These are phyloP conservation scores for Rhinolophus sinicus DNA, from an alignment of 2,113 vertebrate genomes.

Conservation along the genomic window DNA sequence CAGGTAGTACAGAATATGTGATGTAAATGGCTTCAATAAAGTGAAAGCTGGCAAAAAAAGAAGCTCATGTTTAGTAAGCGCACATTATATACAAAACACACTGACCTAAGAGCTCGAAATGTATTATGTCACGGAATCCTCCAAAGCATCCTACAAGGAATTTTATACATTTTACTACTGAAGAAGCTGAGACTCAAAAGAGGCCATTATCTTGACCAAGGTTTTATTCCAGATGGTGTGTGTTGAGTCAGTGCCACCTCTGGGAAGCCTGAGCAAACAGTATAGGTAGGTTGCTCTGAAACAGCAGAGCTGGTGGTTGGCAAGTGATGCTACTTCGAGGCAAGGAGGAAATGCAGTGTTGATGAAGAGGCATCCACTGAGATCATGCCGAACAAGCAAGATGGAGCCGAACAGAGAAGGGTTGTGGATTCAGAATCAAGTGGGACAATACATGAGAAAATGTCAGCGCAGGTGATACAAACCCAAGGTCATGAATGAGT, in stretches of 20 bases:
- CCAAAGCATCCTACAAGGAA: not conserved
- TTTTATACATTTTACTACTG: not conserved
- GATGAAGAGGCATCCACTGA: not conserved
- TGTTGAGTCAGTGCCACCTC: not conserved
- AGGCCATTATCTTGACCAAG: not conserved
- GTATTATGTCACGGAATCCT: not conserved
- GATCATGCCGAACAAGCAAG: not conserved
- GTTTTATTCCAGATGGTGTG: not conserved
- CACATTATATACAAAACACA: not conserved
- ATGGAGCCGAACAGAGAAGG: not conserved
- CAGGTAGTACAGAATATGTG: not conserved
- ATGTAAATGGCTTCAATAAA: not conserved
- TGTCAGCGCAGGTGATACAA: not conserved
- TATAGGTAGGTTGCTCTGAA: not conserved
- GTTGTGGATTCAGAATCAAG: not conserved
- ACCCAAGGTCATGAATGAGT: not conserved
- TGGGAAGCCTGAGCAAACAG: not conserved
- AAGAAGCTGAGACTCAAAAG: not conserved
- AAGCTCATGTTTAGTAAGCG: not conserved
- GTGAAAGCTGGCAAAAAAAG: not conserved
- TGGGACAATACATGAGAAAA: fast-evolving
- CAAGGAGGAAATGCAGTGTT: not conserved
- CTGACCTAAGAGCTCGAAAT: not conserved
- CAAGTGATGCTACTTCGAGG: not conserved
- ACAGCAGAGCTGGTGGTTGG: not conserved